phyloP scores from a whole-genome alignment of 2,797 vertebrate genomes.

The Phataginus tetradactyla region DNA sequence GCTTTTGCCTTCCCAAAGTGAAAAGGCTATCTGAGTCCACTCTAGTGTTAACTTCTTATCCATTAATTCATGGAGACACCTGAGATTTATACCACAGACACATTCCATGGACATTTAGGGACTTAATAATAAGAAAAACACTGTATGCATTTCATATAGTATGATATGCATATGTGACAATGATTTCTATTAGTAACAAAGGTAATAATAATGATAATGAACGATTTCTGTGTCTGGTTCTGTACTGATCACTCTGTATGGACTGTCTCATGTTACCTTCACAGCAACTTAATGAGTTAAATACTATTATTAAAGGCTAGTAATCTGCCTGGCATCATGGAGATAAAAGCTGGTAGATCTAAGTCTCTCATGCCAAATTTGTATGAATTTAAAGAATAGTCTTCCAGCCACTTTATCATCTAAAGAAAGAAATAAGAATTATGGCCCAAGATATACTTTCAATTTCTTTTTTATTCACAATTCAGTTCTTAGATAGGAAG shows the following conservation, averaged over 20 bases:
- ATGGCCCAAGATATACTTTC: neutral
- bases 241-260: neutral
- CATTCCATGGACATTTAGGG: neutral
- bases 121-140: neutral
- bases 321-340: neutral
- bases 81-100: neutral
- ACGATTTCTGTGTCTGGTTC: neutral
- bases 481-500: neutral
- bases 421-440: neutral
- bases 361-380: neutral
- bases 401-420: neutral
- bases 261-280: neutral
- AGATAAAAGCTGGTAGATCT: neutral
- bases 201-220: neutral
- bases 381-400: neutral
- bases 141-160: neutral
- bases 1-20: neutral
- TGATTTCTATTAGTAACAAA: neutral
- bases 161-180: neutral
- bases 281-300: neutral
- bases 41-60: neutral
- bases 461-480: conserved; percentile 1
- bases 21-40: neutral
- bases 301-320: neutral
- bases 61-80: neutral